These are phyloP conservation scores for Dascyllus trimaculatus DNA, from an alignment of 2,113 vertebrate species.

Conservation along the genomic window DNA sequence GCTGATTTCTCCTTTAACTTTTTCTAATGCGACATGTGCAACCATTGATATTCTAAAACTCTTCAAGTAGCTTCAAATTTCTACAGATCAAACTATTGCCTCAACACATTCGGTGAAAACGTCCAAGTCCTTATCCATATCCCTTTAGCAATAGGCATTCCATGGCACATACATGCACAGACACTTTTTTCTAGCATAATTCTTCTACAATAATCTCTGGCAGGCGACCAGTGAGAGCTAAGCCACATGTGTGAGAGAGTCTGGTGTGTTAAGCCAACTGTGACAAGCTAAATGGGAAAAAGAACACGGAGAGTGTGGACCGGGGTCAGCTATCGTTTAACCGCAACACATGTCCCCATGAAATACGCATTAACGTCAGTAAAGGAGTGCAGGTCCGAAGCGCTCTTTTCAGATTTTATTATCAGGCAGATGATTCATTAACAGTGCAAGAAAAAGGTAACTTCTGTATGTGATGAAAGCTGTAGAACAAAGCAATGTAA, in stretches of 20 bases:
- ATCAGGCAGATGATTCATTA: background rate
- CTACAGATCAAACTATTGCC: too few relatives aligned
- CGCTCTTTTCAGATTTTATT: background rate
- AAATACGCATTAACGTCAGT: background rate
- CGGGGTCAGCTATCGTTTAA: conserved; percentile 10
- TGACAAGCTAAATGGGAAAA: conserved; percentile 15
- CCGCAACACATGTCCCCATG: conserved; percentile 10
- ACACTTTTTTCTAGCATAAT: background rate
- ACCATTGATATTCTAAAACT: too few relatives aligned
- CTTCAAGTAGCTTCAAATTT: too few relatives aligned
- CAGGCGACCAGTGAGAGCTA: background rate
- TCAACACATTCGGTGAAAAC: too few relatives aligned
- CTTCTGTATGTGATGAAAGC: background rate
- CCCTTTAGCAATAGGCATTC: background rate
- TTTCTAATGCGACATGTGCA: too few relatives aligned
- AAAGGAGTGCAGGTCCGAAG: background rate
- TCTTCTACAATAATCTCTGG: conserved; percentile 11
- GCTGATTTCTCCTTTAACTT: too few relatives aligned
- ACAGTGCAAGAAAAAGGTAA: background rate
- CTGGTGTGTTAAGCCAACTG: conserved; percentile 23
- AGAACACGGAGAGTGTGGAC: conserved; percentile 8
- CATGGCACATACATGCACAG: background rate
- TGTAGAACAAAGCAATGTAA: background rate
- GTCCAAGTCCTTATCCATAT: background rate
- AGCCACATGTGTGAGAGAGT: background rate